phyloP scores from a whole-genome alignment of 1,140 invertebrate genomes.

The Diorhabda sublineata region DNA sequence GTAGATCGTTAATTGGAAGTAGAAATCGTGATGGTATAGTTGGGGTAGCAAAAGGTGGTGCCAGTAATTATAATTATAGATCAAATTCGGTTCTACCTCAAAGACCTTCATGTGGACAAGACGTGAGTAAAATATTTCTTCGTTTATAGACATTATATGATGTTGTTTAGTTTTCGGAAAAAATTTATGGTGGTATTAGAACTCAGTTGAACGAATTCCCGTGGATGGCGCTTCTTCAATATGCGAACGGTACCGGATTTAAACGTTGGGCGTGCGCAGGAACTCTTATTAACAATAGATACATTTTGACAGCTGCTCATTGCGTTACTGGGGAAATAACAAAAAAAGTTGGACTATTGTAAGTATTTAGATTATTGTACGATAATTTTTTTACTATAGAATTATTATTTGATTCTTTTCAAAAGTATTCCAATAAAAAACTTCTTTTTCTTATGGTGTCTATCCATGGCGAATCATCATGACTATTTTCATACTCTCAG shows the following conservation, averaged over 20 bases:
- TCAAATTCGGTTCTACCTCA: constrained; percentile 24
- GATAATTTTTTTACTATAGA: background rate
- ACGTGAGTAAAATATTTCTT: constrained; percentile 25
- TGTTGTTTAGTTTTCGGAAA: constrained; percentile 33
- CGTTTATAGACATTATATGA: background rate
- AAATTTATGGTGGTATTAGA: constrained; percentile 50
- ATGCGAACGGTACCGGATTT: constrained; percentile 45
- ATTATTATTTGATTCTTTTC: too few relatives aligned
- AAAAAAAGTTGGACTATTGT: constrained; percentile 37
- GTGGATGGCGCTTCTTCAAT: constrained; percentile 69
- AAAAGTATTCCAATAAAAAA: too few relatives aligned
- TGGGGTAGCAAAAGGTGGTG: background rate
- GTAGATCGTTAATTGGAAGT: background rate
- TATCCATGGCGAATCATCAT: too few relatives aligned
- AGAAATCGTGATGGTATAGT: background rate
- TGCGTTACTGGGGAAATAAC: constrained; percentile 46
- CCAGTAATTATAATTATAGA: background rate
- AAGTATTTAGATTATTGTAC: constrained; percentile 23
- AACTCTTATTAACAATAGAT: constrained; percentile 48
- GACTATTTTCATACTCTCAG: too few relatives aligned
- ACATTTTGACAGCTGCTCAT: constrained; percentile 56
- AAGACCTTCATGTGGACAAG: constrained; percentile 29
- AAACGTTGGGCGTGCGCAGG: constrained; percentile 51
- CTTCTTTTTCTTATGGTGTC: too few relatives aligned
- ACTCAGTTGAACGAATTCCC: constrained; percentile 59